Base-by-base conservation (phyloP, 2,113 vertebrate species). In the Corythornis vintsioides region DNA sequence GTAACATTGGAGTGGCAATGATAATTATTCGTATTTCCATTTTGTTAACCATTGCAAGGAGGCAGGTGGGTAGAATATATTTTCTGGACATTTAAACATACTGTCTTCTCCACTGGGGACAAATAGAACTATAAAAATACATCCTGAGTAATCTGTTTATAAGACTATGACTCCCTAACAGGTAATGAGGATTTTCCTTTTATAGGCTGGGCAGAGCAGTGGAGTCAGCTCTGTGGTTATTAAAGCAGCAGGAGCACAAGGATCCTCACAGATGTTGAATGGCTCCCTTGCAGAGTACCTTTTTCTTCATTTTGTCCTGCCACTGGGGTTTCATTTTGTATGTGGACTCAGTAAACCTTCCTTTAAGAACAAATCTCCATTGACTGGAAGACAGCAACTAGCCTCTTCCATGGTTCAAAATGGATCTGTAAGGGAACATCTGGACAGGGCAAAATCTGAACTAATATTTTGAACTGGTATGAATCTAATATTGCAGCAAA, bases 171-270 rank as follows among this genome's bases (percentile, higher is more conserved):
- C 63, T 82, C 65, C 59, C 31, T 73, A 73, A 15, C 60, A 87
- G 92, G 81, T 84, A 86, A 90, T 89, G 71, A 92, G 25, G n/a
- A 80, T 92, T 91, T 85, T 88, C 61, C 55, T 50, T 87, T 79
- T 60, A 29, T 66, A 40, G 89, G 47, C 50, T 80, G 67, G 86
- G 47, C 63, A 79, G 86, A 86, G 45, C 8, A 78, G n/a, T 29
- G 28, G 14, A 94, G 70, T 75, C 63, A 82, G 53, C 66, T 61
- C 70, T 47, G 74, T 48, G n/a, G 80, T 69, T 91, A 95, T n/a
- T 89, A 87, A 87, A 93, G 72, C 94, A 92, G 88, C 78, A 91
- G 86, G 86, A 87, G 67, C 3, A 7, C 89, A 92, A 50, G 78
- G 85, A 1, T 79, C 59, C 67, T 87, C 74, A 53, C 89, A 96